Evolutionary conservation across 2,888 invertebrate species (phyloP).

Genomic region (Glaucopsyche alexis): DNA sequence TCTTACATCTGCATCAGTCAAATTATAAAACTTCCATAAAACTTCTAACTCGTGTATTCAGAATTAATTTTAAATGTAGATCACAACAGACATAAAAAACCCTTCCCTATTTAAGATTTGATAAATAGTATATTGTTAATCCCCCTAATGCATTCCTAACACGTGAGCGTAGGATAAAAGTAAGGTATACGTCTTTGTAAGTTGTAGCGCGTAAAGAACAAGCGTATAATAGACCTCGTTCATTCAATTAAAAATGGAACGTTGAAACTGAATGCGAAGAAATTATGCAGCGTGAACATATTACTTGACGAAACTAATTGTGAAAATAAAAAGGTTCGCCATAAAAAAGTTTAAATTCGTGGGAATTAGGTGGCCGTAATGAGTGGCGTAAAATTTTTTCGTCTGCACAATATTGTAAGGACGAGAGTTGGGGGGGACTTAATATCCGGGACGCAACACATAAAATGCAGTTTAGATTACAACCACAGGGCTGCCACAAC

Average conservation of each 20-base stretch:
- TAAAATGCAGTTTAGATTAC: slow-evolving; percentile 58
- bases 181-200: slow-evolving; percentile 51
- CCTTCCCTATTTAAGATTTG: slow-evolving; percentile 14
- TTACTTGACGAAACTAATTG: slow-evolving; percentile 70
- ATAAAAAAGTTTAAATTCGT: slow-evolving; percentile 62
- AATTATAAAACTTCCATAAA: no score
- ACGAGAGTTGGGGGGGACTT: slow-evolving; percentile 62
- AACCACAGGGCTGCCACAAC: slow-evolving; percentile 37
- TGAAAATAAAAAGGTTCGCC: slow-evolving; percentile 54
- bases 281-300: slow-evolving; percentile 78
- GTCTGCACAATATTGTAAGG: slow-evolving; percentile 65
- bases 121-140: slow-evolving; percentile 27
- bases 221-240: slow-evolving; percentile 48
- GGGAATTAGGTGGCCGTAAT: slow-evolving; percentile 71
- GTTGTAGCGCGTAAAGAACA: slow-evolving; percentile 52
- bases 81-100: slow-evolving; percentile 21
- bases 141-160: slow-evolving; percentile 37
- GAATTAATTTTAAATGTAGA: slow-evolving; percentile 1
- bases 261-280: slow-evolving; percentile 48
- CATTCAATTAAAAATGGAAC: slow-evolving; percentile 59
- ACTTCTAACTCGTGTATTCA: neutral
- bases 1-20: neutral
- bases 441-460: slow-evolving; percentile 72
- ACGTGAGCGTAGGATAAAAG: slow-evolving; percentile 43
- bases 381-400: slow-evolving; percentile 60